phyloP scores from a whole-genome alignment of 2,888 invertebrate genomes.

The Caradrina kadenii region DNA sequence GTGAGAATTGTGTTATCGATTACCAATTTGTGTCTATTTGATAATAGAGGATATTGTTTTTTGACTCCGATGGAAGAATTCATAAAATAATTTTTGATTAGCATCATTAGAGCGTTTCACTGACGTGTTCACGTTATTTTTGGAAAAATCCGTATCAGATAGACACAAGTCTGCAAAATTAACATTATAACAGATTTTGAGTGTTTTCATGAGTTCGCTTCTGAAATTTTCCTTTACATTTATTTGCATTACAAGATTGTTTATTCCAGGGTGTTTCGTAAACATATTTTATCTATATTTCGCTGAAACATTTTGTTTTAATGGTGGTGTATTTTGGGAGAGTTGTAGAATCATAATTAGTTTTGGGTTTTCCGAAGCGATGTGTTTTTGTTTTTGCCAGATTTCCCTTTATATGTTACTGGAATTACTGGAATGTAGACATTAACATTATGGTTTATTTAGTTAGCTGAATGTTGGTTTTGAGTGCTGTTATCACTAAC shows the following conservation, averaged over 20 bases:
- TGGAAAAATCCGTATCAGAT: conserved; percentile 44
- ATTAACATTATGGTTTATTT: conserved; percentile 62
- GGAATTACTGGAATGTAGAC: conserved; percentile 57
- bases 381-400: conserved; percentile 62
- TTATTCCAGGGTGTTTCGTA: conserved; percentile 65
- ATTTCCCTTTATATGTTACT: conserved; percentile 52
- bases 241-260: conserved; percentile 60
- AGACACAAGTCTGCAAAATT: conserved; percentile 46
- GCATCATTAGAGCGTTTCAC: conserved; percentile 10
- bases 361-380: conserved; percentile 55
- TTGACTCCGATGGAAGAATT: background rate
- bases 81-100: conserved; percentile 22
- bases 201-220: conserved; percentile 62
- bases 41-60: conserved; percentile 51
- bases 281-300: conserved; percentile 62
- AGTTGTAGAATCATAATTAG: conserved; percentile 62
- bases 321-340: conserved; percentile 68
- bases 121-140: conserved; percentile 7
- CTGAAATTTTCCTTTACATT: conserved; percentile 50
- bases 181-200: conserved; percentile 61
- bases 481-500: conserved; percentile 90
- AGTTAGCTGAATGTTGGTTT: conserved; percentile 70
- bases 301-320: conserved; percentile 64
- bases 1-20: conserved; percentile 87
- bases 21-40: conserved; percentile 65